Evolutionary conservation across 2,113 vertebrate genomes (phyloP), one percentile per base, ranked within the genome.

Genomic region (Protobothrops mucrosquamatus): DNA sequence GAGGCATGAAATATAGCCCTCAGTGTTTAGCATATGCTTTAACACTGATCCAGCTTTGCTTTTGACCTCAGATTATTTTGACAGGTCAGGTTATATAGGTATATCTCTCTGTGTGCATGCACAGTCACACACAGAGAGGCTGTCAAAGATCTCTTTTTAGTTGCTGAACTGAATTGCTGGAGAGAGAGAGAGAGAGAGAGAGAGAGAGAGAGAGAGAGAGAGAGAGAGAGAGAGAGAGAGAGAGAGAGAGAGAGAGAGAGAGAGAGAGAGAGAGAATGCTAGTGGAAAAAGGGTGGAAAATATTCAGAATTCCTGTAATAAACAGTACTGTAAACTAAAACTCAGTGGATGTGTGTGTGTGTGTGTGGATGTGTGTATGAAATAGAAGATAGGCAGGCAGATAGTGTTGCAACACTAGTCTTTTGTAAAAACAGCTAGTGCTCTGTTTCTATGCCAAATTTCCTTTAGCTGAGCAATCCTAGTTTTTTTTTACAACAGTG

Each of bases 401-500:
- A 61, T 29, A 64, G 2, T 12, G 24, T 89, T 94, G 88, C 87
- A 92, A 94, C 52, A 22, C 43, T n/a, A 91, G 29, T 1, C 55
- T 81, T 93, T n/a, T 94, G 94, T 92, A 1, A 59, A 90, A 88
- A 26, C 93, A 24, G n/a, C 95, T 92, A 61, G 87, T n/a, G 3
- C 34, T 29, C 7, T 26, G 10, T 43, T 5, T 59, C 92, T n/a
- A 29, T 87, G 48, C 0, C n/a, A 94, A 85, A 46, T 55, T 81
- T 64, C 10, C 93, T 4, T 59, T 95, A 89, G 22, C 0, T 6
- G 2, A 74, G 91, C 69, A 9, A 4, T 85, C 59, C 59, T 87
- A 91, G 20, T 87, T 10, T 20, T 24, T 3, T 14, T 3, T 14
- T 81, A 20, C 52, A 46, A 29, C 15, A 81, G 89, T 1, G 9